phyloP scores from a whole-genome alignment of 2,797 vertebrate species.

The Telmatherina bonti region DNA sequence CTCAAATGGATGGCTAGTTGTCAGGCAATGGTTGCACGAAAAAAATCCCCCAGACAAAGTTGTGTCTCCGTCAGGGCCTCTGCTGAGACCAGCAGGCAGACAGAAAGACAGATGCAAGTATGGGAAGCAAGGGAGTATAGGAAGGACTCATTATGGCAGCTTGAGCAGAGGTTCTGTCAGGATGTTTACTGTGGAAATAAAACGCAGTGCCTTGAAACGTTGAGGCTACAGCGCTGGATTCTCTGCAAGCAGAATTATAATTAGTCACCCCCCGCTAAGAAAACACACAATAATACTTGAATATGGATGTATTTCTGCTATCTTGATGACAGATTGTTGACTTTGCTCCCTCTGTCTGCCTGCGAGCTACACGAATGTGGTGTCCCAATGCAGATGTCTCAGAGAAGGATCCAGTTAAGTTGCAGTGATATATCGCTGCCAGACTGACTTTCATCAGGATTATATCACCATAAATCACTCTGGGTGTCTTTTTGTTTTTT shows the following conservation, averaged over 20 bases:
- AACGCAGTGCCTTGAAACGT: conserved; percentile 57
- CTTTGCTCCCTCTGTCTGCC: conserved; percentile 20
- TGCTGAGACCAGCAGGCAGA: conserved; percentile 43
- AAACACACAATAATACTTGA: conserved; percentile 20
- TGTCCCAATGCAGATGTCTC: conserved; percentile 8
- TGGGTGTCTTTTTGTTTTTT: conserved; percentile 11
- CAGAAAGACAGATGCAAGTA: conserved; percentile 33
- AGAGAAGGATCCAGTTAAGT: conserved; percentile 1
- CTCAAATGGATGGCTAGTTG: conserved; percentile 62
- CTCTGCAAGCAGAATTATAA: conserved; percentile 55
- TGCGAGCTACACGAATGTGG: not conserved
- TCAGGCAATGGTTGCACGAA: conserved; percentile 50
- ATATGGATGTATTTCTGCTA: conserved; percentile 27
- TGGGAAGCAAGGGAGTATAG: conserved; percentile 28
- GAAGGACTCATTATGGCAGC: conserved; percentile 59
- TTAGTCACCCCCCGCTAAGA: conserved; percentile 49
- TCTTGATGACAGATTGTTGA: conserved; percentile 42
- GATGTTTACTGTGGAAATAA: conserved; percentile 54
- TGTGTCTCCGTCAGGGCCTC: conserved; percentile 51
- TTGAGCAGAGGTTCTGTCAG: conserved; percentile 45
- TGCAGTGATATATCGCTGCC: not conserved
- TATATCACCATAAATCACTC: conserved; percentile 16
- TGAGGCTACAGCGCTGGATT: conserved; percentile 35
- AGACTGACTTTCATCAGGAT: conserved; percentile 9
- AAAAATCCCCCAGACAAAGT: conserved; percentile 46